Conservation (phyloP, 2,797 vertebrate genomes). For the Chiroxiphia lanceolata region DNA sequence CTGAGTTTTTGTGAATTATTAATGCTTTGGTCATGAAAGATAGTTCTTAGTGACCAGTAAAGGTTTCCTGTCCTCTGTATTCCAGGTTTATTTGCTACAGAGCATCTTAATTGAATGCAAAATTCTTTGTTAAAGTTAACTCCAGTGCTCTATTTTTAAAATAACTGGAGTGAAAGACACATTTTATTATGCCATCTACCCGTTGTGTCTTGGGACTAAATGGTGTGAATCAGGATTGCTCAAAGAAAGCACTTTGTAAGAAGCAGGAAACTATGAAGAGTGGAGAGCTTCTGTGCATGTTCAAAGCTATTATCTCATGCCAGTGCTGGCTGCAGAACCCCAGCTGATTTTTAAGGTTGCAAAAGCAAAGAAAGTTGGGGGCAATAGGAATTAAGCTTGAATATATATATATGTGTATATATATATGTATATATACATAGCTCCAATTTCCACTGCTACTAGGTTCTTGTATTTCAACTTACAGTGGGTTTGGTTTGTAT, state of each 20-base stretch:
- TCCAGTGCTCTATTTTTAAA: background rate
- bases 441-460: background rate
- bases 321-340: background rate
- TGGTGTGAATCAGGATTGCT: background rate
- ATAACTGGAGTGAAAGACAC: background rate
- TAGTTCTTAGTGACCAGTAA: background rate
- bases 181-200: background rate
- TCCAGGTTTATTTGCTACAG: background rate
- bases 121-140: background rate
- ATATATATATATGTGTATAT: too few relatives aligned
- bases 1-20: slow-evolving; percentile 47
- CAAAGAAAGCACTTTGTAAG: background rate
- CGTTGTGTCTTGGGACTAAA: background rate
- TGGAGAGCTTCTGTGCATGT: background rate
- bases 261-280: background rate
- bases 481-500: background rate
- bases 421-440: background rate
- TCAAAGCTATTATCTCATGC: background rate
- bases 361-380: background rate
- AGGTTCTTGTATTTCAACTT: background rate
- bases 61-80: slow-evolving; percentile 17
- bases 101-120: slow-evolving; percentile 10
- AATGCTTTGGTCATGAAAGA: background rate
- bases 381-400: background rate
- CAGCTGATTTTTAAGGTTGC: background rate